Evolutionary conservation across 2,113 vertebrate species (phyloP).

Genomic region (Brachyhypopomus occidentalis): DNA sequence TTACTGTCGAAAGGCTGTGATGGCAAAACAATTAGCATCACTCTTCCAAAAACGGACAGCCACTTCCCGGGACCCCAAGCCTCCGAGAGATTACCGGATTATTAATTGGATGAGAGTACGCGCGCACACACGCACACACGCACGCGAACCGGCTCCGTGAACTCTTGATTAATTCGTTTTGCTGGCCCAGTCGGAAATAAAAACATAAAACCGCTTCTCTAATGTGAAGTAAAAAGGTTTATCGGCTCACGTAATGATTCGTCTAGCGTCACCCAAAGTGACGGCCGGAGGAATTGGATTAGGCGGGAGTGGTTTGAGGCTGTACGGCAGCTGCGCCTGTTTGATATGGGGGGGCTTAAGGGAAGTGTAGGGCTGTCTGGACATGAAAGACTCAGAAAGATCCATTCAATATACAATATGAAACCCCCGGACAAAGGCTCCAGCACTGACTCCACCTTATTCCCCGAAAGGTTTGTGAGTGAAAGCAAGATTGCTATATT

Average conservation of each 20-base stretch:
- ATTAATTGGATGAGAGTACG: slow-evolving; percentile 46
- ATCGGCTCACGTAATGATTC: slow-evolving; percentile 73
- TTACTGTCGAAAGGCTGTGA: neutral
- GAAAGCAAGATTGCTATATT: neutral
- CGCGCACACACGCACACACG: slow-evolving; percentile 25
- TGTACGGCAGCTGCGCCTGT: slow-evolving; percentile 74
- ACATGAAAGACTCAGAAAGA: slow-evolving; percentile 71
- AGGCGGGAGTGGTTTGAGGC: slow-evolving; percentile 75
- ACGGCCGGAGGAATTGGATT: slow-evolving; percentile 82
- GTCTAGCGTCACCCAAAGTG: slow-evolving; percentile 74
- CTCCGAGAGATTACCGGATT: slow-evolving; percentile 36
- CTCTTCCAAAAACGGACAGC: neutral
- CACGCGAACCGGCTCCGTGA: slow-evolving; percentile 36
- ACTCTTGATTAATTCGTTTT: slow-evolving; percentile 59
- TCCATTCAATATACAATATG: slow-evolving; percentile 68
- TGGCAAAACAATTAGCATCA: slow-evolving; percentile 15
- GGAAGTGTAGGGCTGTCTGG: slow-evolving; percentile 74
- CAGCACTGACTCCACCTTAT: slow-evolving; percentile 47
- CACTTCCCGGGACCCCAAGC: neutral
- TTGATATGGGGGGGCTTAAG: slow-evolving; percentile 79
- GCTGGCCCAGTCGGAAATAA: slow-evolving; percentile 60
- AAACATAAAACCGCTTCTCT: slow-evolving; percentile 66
- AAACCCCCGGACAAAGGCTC: slow-evolving; percentile 52
- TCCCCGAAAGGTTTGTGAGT: neutral
- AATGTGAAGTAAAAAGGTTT: slow-evolving; percentile 72